Base-by-base conservation (phyloP, 2,888 invertebrate genomes). In the Chalcis sispes region DNA sequence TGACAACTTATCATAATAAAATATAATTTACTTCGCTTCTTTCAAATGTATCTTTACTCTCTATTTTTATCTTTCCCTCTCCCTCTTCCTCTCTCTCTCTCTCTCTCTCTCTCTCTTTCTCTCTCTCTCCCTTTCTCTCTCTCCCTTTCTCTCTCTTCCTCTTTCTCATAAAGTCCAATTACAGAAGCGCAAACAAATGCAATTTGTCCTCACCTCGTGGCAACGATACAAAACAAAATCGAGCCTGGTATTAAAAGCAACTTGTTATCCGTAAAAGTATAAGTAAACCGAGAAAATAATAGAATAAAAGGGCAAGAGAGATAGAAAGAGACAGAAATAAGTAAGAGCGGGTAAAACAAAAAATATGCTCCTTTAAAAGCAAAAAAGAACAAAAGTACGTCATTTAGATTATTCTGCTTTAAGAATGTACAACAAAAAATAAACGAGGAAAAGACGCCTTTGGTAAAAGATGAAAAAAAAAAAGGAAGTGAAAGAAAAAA, bases 381-480 rank as follows among this genome's bases (percentile, higher is more conserved):
- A 13, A 32, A 29, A 29, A 13, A 50, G 25, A 25, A 52, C 23
- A 13, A 2, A 20, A 46, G 13, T 8, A 23, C 27, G 40, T 67
- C 54, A 65, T 72, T 66, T 27, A 50, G 20, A 72, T 46, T 71
- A 29, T 40, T 40, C 25, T 27, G 29, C 42, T 36, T 15, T n/a
- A n/a, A 3, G 23, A 5, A 36, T 23, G 48, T 25, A 27, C 36
- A 25, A 25, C 25, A 70, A 56, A 42, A 27, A n/a, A n/a, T n/a
- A n/a, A n/a, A n/a, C n/a, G n/a, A 10, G 58, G n/a, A 36, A 36
- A 27, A 40, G 15, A 23, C 50, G 4, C 20, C 46, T 46, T 2
- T 15, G 46, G 18, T n/a, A n/a, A 13, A 13, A 8, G 15, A 50
- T 15, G 10, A 50, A 15, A 50, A 50, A 50, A 50, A 18, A 20